These are phyloP conservation scores for Bovichtus variegatus DNA, from an alignment of 2,797 vertebrate species.

Conservation along the genomic window DNA sequence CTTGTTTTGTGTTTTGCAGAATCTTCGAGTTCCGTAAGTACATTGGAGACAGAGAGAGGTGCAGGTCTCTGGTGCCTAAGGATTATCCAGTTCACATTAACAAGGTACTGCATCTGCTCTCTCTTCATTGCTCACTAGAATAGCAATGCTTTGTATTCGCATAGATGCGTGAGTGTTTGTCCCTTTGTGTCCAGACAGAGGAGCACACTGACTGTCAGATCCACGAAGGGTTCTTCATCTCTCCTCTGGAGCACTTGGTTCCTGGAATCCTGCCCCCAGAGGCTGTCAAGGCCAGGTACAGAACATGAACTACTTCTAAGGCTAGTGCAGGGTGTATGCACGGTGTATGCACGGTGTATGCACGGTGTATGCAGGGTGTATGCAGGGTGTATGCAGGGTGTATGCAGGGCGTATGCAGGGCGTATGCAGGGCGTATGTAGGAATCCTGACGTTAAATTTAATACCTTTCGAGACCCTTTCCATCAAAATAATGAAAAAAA, in stretches of 20 bases:
- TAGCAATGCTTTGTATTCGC: background rate
- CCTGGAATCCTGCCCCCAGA: constrained; percentile 93
- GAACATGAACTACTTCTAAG: background rate
- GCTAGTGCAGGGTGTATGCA: background rate
- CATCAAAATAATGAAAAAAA: no score
- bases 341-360: no score
- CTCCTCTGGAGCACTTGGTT: constrained; percentile 93
- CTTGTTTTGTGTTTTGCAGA: constrained; percentile 77
- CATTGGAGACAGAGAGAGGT: constrained; percentile 94
- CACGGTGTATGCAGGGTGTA: no score
- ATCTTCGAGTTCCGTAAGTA: constrained; percentile 97
- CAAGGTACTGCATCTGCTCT: constrained; percentile 81
- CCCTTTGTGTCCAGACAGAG: constrained; percentile 85
- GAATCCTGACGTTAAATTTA: background rate
- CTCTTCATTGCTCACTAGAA: background rate
- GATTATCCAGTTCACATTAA: constrained; percentile 95
- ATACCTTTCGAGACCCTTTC: background rate
- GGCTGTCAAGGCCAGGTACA: constrained; percentile 93
- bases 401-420: no score
- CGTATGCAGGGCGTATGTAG: no score
- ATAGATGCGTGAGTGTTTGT: background rate
- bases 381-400: no score
- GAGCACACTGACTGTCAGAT: constrained; percentile 93
- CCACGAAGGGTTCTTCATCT: constrained; percentile 94
- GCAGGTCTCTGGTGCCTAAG: constrained; percentile 90